Evolutionary conservation across 1,140 invertebrate genomes (phyloP), one percentile per base, ranked within the genome.

Genomic region (Hetaerina americana): DNA sequence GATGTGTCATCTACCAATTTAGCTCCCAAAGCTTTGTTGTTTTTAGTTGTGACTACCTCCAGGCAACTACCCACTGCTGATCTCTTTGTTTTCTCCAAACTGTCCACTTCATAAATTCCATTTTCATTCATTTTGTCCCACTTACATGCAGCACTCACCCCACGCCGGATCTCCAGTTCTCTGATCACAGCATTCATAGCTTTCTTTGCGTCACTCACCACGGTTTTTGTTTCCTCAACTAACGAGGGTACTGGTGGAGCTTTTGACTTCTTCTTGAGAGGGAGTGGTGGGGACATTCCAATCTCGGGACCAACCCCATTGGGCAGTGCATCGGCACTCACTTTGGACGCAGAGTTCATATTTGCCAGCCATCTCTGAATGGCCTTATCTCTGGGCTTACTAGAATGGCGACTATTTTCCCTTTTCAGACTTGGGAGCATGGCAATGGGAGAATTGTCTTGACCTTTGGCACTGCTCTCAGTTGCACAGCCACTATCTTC

Each of bases 281-380:
- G 71, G 71, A 5, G 71, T 66, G 27, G 69, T 12, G 26, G 66
- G 26, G 18, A 26, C 26, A 1, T 28, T 18, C n/a, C 67, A 68
- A 25, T 18, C 12, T 2, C 24, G 15, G 40, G 40, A 57, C 2
- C 15, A n/a, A 10, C 40, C 2, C 22, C 22, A n/a, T 18, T 5
- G 40, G 40, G 40, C 2, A 57, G 10, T 57, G 40, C 15, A 12
- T 57, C 31, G 6, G 5, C 40, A n/a, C n/a, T n/a, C 22, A 18
- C 40, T 57, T 57, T 57, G 80, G 72, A 27, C 79, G 57, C 31
- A 87, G 86, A 75, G 70, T 26, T 74, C 18, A 93, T 87, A 77
- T 91, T 88, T 77, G 92, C 90, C 26, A 93, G 77, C 91, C 91
- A 92, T 77, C 91, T 89, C 72, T 89, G 81, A 5, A 93, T 90